phyloP scores from a whole-genome alignment of 1,140 invertebrate genomes.

The Papilio machaon region DNA sequence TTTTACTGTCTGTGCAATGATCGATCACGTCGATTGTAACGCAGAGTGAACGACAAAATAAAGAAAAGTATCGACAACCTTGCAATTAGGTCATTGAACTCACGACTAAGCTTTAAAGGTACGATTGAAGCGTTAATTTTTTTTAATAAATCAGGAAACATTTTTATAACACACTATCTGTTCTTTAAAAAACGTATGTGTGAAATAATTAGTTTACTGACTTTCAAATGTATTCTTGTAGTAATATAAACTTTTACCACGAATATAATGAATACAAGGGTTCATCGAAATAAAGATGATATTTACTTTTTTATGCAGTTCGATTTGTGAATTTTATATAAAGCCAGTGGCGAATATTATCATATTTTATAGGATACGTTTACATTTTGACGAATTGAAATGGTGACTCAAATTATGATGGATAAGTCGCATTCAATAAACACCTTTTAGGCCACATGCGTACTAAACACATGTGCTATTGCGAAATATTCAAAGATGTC shows the following conservation, averaged over 20 bases:
- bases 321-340: neutral
- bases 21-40: constrained; percentile 14
- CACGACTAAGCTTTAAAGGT: neutral
- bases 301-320: neutral
- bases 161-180: too few relatives aligned
- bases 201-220: neutral
- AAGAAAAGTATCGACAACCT: constrained; percentile 7
- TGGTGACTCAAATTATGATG: constrained; percentile 9
- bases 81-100: constrained; percentile 11
- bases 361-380: neutral
- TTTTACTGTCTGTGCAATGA: constrained; percentile 39
- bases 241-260: too few relatives aligned
- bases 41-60: constrained; percentile 20
- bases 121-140: neutral
- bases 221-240: too few relatives aligned
- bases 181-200: neutral
- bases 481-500: constrained; percentile 32
- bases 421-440: constrained; percentile 19
- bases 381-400: neutral
- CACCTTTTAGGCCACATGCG: constrained; percentile 26
- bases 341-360: neutral
- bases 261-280: too few relatives aligned
- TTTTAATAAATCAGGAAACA: neutral
- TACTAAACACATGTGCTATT: constrained; percentile 13
- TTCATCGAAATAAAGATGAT: neutral